A percentile compares a stretch with the other conserved stretches of the same genome.
These are phyloP conservation scores for Rotaria sp. DNA, from an alignment of 2,888 invertebrate species.

Conservation along the genomic window DNA sequence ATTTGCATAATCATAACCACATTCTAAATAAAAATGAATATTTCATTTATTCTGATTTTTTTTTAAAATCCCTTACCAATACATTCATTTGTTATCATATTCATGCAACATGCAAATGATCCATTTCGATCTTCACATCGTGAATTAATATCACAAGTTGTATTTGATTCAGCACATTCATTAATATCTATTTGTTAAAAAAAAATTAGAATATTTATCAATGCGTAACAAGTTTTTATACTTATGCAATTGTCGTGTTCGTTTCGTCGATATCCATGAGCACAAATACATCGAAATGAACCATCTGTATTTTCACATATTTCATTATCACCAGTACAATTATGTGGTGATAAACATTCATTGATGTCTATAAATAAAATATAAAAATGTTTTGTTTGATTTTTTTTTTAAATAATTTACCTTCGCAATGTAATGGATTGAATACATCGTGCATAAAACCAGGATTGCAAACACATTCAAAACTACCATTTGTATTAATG, in stretches of 20 bases:
- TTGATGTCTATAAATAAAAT: not conserved
- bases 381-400: not conserved
- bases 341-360: not conserved
- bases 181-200: not conserved
- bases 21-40: not conserved
- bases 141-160: constrained; percentile 1
- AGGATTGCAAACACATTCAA: not conserved
- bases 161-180: not conserved
- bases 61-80: not conserved
- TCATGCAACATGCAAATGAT: not conserved
- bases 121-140: constrained; percentile 13
- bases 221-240: not conserved
- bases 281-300: not conserved
- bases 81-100: not conserved
- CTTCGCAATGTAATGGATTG: not conserved
- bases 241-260: not conserved
- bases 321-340: not conserved
- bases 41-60: not conserved
- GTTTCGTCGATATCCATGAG: not conserved
- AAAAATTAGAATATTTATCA: not conserved
- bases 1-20: constrained; percentile 3
- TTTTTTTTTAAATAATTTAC: not conserved
- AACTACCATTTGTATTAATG: constrained; percentile 1
- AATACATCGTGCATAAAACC: not conserved
- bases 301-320: not conserved